A percentile compares a stretch with the other conserved stretches of the same genome.
phyloP scores from a whole-genome alignment of 2,888 invertebrate species.

The Vanessa cardui region DNA sequence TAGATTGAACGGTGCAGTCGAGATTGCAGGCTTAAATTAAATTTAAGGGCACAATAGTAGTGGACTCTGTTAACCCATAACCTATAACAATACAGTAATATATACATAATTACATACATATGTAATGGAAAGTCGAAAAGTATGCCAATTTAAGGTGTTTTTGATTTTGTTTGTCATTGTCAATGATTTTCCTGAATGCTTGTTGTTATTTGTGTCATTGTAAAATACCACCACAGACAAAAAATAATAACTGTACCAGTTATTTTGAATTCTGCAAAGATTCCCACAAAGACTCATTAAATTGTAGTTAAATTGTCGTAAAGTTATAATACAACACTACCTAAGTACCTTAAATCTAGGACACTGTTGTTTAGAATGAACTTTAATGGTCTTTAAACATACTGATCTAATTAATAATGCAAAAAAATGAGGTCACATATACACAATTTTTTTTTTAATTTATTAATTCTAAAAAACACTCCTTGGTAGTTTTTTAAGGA shows the following conservation, averaged over 20 bases:
- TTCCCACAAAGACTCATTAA: slow-evolving; percentile 12
- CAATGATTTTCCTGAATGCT: no score
- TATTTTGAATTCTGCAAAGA: not conserved
- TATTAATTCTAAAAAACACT: no score
- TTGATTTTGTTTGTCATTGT: no score
- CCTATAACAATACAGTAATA: no score
- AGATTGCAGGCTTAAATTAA: no score
- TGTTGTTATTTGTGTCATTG: not conserved
- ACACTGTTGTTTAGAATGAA: not conserved
- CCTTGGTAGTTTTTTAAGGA: no score
- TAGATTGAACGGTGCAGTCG: no score
- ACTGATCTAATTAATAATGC: slow-evolving; percentile 2
- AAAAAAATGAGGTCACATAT: not conserved
- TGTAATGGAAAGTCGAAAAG: no score
- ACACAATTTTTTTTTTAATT: not conserved
- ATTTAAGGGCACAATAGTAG: no score
- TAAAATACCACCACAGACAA: slow-evolving; percentile 1
- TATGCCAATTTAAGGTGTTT: no score
- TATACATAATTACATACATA: no score
- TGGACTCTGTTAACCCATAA: no score
- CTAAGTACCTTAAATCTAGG: not conserved
- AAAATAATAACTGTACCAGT: not conserved
- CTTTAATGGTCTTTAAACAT: slow-evolving; percentile 5
- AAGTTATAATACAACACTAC: not conserved
- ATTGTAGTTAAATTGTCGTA: not conserved